Evolutionary conservation across 2,113 vertebrate species (phyloP), one percentile per base, ranked within the genome.

Genomic region (Bubalus kerabau): DNA sequence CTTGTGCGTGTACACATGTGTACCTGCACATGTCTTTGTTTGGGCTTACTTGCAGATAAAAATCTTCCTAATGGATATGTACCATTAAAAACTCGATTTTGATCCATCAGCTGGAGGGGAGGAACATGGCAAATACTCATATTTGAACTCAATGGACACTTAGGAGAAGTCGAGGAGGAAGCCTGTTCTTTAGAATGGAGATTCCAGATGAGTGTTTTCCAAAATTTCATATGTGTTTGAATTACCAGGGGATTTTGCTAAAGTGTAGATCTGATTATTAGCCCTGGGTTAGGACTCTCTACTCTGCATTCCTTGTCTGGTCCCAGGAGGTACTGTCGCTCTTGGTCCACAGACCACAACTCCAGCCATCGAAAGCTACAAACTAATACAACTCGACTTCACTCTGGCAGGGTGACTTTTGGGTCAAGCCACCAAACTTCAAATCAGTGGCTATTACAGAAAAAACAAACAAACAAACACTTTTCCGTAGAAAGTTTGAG

Each of bases 401-500:
- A 3, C 10, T 62, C 24, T n/a, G 48, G 1, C 10, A 40, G 59
- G 2, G 2, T 26, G 14, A 16, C 46, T 91, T 89, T 67, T 88
- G 64, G 16, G 11, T 32, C 46, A 83, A 50, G 46, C 30, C 24
- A 60, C 21, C 23, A 83, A 89, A 76, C 59, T 62, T 67, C 40
- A 15, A 96, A 43, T 36, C 50, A 87, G 15, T 11, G 26, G 6
- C 28, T 91, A 12, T 43, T 81, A 32, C 43, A 74, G 78, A 43
- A 82, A 60, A 81, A 54, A 54, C 16, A 52, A 81, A 30, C 71
- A n/a, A 57, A n/a, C 2, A 48, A 48, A 48, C 48, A 48, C 11
- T 48, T 24, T 23, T 93, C 43, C 16, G 1, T n/a, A 59, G 56
- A 71, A 97, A 94, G 40, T 97, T 95, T 59, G 56, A 93, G 67